Conservation (phyloP, 2,113 vertebrate genomes). For the Peromyscus californicus region DNA sequence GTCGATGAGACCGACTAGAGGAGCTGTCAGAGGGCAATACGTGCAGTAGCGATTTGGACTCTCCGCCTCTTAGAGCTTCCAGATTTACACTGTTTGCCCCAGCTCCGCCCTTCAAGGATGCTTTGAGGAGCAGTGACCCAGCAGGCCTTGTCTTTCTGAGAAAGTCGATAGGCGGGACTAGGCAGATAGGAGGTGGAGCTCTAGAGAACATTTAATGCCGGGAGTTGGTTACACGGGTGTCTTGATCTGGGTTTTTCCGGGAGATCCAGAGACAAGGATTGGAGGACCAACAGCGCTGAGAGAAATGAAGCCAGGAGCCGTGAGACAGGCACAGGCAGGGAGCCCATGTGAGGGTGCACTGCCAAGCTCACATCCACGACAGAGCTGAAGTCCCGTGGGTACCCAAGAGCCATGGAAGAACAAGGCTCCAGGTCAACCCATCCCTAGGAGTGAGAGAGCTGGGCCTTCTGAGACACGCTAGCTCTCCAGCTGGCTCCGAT, state of each 20-base stretch:
- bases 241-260: not conserved
- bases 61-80: not conserved
- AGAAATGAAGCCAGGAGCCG: not conserved
- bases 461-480: not conserved
- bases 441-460: not conserved
- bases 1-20: not conserved
- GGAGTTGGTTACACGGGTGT: not conserved
- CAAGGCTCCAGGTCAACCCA: not conserved
- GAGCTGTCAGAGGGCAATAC: too few species aligned
- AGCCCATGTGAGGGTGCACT: not conserved
- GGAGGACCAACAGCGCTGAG: not conserved
- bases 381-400: not conserved
- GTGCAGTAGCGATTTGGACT: not conserved
- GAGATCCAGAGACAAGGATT: not conserved
- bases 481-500: not conserved
- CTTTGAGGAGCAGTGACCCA: not conserved
- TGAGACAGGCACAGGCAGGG: not conserved
- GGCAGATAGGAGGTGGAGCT: not conserved
- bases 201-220: not conserved
- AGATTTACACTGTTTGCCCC: not conserved
- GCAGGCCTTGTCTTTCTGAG: not conserved
- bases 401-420: not conserved
- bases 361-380: not conserved
- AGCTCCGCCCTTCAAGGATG: not conserved
- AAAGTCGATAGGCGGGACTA: not conserved